Evolutionary conservation across 2,797 vertebrate genomes (phyloP).

Genomic region (Sarcoramphus papa): DNA sequence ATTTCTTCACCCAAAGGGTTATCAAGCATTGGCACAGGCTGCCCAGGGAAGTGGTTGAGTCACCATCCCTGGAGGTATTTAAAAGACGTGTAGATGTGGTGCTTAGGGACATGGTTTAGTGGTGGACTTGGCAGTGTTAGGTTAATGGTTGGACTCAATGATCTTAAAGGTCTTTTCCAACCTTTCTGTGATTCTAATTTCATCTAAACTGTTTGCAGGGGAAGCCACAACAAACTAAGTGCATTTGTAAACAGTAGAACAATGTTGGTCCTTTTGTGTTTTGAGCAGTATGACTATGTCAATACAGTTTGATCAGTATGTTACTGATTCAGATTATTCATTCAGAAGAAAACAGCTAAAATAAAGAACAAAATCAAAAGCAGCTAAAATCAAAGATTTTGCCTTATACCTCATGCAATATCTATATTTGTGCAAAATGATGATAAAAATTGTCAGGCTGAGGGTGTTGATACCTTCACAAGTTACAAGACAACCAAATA

Average conservation of each 20-base stretch:
- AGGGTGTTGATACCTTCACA: neutral
- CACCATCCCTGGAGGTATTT: neutral
- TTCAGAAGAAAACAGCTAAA: neutral
- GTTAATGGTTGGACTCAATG: neutral
- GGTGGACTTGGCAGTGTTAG: neutral
- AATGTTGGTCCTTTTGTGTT: neutral
- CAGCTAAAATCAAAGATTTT: neutral
- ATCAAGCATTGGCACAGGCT: neutral
- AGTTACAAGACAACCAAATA: neutral
- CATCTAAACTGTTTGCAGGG: neutral
- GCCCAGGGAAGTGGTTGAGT: neutral
- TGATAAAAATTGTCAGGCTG: neutral
- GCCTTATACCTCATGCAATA: neutral
- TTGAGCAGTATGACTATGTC: neutral
- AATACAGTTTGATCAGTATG: neutral
- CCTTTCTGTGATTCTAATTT: neutral
- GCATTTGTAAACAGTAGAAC: neutral
- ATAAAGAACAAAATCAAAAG: neutral
- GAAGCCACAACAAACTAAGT: neutral
- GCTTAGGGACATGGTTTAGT: neutral
- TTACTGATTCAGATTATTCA: neutral
- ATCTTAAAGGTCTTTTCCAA: neutral
- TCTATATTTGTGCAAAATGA: neutral
- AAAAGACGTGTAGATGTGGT: neutral
- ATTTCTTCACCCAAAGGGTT: accelerated